phyloP scores from a whole-genome alignment of 2,797 vertebrate species.

The Semaprochilodus insignis region DNA sequence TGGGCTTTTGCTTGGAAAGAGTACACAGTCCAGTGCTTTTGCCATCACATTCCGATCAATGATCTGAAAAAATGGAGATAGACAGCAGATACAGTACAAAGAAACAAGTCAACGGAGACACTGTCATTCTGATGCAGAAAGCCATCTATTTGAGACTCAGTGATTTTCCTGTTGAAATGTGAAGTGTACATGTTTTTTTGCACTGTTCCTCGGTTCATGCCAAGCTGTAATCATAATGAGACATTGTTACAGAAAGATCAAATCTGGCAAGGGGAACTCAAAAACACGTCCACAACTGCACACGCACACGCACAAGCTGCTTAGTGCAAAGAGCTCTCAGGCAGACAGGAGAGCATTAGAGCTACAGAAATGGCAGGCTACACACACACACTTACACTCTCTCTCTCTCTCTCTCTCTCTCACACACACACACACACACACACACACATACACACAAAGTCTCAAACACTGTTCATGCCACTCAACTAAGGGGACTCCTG shows the following conservation, averaged over 20 bases:
- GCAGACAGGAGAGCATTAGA: slow-evolving; percentile 52
- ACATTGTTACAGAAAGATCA: slow-evolving; percentile 50
- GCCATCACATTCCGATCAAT: slow-evolving; percentile 32
- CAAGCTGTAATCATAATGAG: slow-evolving; percentile 58
- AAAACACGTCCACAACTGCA: slow-evolving; percentile 1
- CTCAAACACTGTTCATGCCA: slow-evolving; percentile 54
- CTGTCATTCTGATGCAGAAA: slow-evolving; percentile 46
- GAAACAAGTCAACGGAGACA: slow-evolving; percentile 43
- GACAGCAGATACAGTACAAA: slow-evolving; percentile 48
- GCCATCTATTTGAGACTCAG: slow-evolving; percentile 34
- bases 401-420: not conserved
- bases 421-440: slow-evolving; percentile 4
- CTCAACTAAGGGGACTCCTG: slow-evolving; percentile 55
- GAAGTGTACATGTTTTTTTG: slow-evolving; percentile 47
- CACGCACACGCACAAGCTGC: slow-evolving; percentile 33
- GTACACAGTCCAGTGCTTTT: slow-evolving; percentile 23
- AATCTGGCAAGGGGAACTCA: slow-evolving; percentile 31
- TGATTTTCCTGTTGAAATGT: slow-evolving; percentile 53
- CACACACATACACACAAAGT: not conserved
- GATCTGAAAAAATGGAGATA: slow-evolving; percentile 46
- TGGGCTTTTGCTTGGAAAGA: slow-evolving; percentile 9
- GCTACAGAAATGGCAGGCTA: slow-evolving; percentile 44
- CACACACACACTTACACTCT: slow-evolving; percentile 1
- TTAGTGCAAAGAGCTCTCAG: slow-evolving; percentile 42
- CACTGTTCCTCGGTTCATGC: slow-evolving; percentile 39